A percentile compares a stretch with the other conserved stretches of the same genome.
These are phyloP conservation scores for Ectobius pallidus DNA, from an alignment of 2,888 invertebrate species.

Conservation along the genomic window DNA sequence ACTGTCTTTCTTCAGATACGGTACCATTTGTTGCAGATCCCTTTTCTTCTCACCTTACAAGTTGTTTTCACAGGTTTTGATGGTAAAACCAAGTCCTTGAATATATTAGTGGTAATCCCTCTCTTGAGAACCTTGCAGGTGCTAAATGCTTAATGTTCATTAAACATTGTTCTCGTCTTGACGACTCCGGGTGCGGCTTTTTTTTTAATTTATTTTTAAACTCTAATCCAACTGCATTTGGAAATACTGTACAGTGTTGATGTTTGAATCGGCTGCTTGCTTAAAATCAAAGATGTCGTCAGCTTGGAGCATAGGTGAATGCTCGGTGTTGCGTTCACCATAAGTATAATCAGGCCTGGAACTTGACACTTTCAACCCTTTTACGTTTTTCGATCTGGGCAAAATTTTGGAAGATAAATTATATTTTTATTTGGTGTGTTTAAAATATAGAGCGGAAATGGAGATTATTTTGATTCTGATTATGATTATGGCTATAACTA, in stretches of 20 bases:
- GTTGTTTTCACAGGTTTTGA: not conserved
- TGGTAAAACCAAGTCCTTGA: conserved; percentile 12
- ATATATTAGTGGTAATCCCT: not conserved
- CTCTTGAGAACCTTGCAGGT: conserved; percentile 7
- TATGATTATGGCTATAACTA: too few relatives aligned
- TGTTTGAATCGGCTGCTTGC: not conserved
- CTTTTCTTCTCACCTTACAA: not conserved
- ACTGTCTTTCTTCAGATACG: not conserved
- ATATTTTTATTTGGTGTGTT: too few relatives aligned
- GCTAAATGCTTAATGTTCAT: not conserved
- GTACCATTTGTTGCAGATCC: not conserved
- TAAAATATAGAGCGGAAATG: too few relatives aligned
- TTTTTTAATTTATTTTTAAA: too few relatives aligned
- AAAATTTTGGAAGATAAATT: too few relatives aligned
- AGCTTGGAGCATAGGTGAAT: not conserved
- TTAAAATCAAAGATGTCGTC: conserved; percentile 5
- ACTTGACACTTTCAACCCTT: conserved; percentile 9
- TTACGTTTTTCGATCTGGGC: not conserved
- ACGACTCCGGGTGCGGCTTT: not conserved
- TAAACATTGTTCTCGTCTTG: not conserved
- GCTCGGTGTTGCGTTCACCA: conserved; percentile 9
- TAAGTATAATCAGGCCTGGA: not conserved
- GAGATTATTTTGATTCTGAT: too few relatives aligned
- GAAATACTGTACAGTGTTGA: conserved; percentile 12
- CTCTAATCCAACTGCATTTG: conserved; percentile 21